These are phyloP conservation scores for Thripadectes ignobilis DNA, from an alignment of 2,797 vertebrate species.

Conservation along the genomic window DNA sequence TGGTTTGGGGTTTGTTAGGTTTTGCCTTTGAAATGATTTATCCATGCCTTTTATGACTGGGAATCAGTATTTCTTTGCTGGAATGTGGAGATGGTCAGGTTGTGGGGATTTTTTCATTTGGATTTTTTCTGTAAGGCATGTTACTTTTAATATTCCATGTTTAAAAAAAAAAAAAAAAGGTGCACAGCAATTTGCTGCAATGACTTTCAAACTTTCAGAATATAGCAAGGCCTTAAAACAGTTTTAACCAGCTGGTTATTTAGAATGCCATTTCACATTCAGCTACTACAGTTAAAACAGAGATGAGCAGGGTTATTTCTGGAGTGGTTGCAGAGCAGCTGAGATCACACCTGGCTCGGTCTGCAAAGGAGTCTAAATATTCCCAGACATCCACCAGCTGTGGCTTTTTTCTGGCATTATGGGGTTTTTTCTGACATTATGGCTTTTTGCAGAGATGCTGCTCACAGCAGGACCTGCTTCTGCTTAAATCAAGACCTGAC, in stretches of 20 bases:
- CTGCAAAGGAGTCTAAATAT: not conserved
- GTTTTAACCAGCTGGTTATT: not conserved
- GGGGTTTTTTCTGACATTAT: not conserved
- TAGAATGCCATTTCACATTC: not conserved
- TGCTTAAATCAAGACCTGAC: not conserved
- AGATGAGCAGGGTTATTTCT: not conserved
- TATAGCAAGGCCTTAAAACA: not conserved
- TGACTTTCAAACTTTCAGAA: not conserved
- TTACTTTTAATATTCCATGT: not conserved
- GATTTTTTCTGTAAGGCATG: not conserved
- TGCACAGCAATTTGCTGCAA: not conserved
- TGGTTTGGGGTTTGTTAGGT: not conserved
- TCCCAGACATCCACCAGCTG: not conserved
- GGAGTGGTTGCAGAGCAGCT: not conserved
- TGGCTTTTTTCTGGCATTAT: not conserved
- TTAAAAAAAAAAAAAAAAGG: not conserved
- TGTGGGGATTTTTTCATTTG: not conserved
- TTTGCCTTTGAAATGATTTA: not conserved
- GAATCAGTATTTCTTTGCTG: not conserved
- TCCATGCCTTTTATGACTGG: not conserved
- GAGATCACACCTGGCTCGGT: not conserved
- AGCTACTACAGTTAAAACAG: not conserved
- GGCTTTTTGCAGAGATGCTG: not conserved
- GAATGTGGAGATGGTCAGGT: not conserved
- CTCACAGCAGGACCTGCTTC: not conserved